Base-by-base conservation (phyloP, 1,140 invertebrate genomes). In the Drosophila bocki region DNA sequence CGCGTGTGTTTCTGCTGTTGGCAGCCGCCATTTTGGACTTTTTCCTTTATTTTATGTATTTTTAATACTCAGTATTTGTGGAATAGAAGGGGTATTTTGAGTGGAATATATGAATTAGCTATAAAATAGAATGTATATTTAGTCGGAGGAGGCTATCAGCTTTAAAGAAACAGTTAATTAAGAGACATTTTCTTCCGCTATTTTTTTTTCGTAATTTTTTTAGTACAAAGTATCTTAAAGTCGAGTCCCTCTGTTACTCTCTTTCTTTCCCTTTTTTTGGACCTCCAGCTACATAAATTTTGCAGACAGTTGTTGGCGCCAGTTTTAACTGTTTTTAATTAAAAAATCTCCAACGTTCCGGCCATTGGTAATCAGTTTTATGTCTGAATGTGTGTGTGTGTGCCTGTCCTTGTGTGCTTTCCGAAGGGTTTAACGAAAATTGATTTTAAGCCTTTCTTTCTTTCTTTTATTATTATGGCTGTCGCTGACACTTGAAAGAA, bases 301-400 rank as follows among this genome's bases (percentile, higher is more conserved):
- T 19, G 54, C 72, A 75, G 65, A 81, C 74, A 80, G 61, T 69
- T 56, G 67, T 45, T 79, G 64, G 75, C 75, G 70, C 78, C 81
- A 68, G 54, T 69, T 90, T 90, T 81, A 88, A 90, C 85, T 64
- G 77, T 81, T 90, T 87, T 88, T 88, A 88, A 88, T 88, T 90
- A 90, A 85, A 84, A 87, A 70, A 67, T 56, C 67, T 76, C 33
- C 71, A 71, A 41, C 44, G 57, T 54, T 69, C 48, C 29, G 53
- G 48, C 45, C 64, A 72, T 82, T 82, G 80, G 78, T 87, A 88
- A 80, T 80, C 71, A 77, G 61, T 65, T 80, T 41, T 35, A 63
- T 59, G 50, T 50, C 26, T 35, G 64, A 11, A n/a, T 60, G 48
- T 53, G 15, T 35, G 61, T 35, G 35, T 33, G 7, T 29, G 22